Evolutionary conservation across 2,113 vertebrate genomes (phyloP), one percentile per base, ranked within the genome.

Genomic region (Cheilinus undulatus): DNA sequence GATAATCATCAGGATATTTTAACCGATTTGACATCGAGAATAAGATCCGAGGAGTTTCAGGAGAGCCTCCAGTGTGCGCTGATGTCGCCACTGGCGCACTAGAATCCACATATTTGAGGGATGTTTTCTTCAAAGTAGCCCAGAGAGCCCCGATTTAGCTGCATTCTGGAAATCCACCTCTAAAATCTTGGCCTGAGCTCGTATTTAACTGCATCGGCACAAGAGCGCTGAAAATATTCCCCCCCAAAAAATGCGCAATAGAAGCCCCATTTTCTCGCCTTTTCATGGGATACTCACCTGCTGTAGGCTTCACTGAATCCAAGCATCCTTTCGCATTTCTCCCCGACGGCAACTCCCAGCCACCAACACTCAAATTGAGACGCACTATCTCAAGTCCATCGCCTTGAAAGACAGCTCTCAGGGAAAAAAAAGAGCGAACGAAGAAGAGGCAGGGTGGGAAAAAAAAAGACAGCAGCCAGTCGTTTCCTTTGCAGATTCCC

Each of bases 271-370:
- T 6, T 17, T 26, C n/a, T 12, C 45, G 45, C 6, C 26, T 19
- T 22, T 38, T 12, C 0, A 28, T 20, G 63, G 11, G 69, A 79
- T 14, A 90, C 93, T 93, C 89, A 94, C 93, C 93, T 94, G 84
- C 88, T 86, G 78, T 81, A 80, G 71, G 61, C 69, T 59, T 87
- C 84, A 88, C 86, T 85, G 88, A 79, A 83, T 62, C 87, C 90
- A 34, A 92, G 88, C 93, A 94, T 93, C 92, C 92, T 93, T 74
- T 88, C 91, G 82, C 91, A 90, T 89, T 53, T 90, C 86, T 82
- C 78, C 84, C 75, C 69, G 68, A 87, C 76, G 86, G 92, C 90
- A 89, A 91, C 90, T 93, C 92, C 91, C 89, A 88, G 78, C 63
- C 83, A 82, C 65, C 74, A 68, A 72, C 74, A 73, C 79, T 77